Percentiles rank a stretch among this genome's conserved stretches.
These are phyloP conservation scores for Parasteatoda tepidariorum DNA, from an alignment of 1,140 invertebrate genomes.

Conservation along the genomic window DNA sequence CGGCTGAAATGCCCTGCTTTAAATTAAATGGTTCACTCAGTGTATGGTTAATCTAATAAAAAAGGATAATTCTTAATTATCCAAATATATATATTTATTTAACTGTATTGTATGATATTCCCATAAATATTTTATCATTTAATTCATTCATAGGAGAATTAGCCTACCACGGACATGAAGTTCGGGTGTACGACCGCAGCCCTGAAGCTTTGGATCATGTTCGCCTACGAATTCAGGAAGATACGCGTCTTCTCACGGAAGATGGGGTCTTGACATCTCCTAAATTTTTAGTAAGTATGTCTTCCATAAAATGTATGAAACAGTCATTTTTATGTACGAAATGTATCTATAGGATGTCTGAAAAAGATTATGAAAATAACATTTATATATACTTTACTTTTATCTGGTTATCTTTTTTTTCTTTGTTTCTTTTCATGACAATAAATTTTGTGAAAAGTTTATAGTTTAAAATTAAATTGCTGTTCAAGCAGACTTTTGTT, in stretches of 20 bases:
- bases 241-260: slow-evolving; percentile 67
- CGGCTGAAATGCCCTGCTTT: not conserved
- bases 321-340: no score
- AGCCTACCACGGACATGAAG: slow-evolving; percentile 71
- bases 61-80: not conserved
- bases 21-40: not conserved
- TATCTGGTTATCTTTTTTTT: no score
- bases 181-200: slow-evolving; percentile 70
- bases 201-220: slow-evolving; percentile 67
- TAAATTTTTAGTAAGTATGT: slow-evolving; percentile 69
- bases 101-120: not conserved
- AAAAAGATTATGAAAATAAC: no score
- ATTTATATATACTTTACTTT: no score
- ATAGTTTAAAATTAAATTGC: no score
- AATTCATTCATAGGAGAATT: slow-evolving; percentile 67
- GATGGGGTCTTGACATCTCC: slow-evolving; percentile 69
- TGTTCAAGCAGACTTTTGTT: no score
- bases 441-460: no score
- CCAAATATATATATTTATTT: not conserved
- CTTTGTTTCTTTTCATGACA: no score
- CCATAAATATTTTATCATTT: not conserved
- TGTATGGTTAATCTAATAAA: not conserved
- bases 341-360: no score
- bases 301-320: no score
- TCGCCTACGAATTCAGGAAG: slow-evolving; percentile 68